phyloP scores from a whole-genome alignment of 2,888 invertebrate genomes.

The Quadroppia sp. region DNA sequence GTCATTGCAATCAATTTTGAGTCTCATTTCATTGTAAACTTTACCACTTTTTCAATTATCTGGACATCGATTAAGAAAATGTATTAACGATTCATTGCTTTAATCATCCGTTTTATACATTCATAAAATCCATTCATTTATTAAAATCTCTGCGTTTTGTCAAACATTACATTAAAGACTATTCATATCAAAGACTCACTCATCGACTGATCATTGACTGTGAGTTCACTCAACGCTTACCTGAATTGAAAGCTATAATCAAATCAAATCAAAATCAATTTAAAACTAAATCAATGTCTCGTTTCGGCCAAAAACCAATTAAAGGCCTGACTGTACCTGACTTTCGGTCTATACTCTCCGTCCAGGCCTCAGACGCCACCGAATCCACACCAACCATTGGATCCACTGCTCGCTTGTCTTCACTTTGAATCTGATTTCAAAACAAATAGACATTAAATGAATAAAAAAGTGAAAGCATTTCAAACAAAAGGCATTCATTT shows the following conservation, averaged over 20 bases:
- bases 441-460: background rate
- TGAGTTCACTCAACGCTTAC: conserved; percentile 8
- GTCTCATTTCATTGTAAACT: background rate
- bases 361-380: background rate
- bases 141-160: background rate
- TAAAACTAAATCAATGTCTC: background rate
- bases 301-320: background rate
- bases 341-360: background rate
- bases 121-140: background rate
- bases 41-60: conserved; percentile 8
- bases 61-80: conserved; percentile 2
- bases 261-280: background rate
- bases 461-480: background rate
- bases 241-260: conserved; percentile 1
- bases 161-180: conserved; percentile 2
- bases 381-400: background rate
- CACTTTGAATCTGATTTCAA: background rate
- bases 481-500: background rate
- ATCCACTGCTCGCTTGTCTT: background rate
- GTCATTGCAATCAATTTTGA: background rate
- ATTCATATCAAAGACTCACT: background rate
- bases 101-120: conserved; percentile 10
- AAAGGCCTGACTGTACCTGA: background rate
- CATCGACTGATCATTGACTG: background rate
- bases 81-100: conserved; percentile 23